Conservation (phyloP, 1,140 invertebrate species). For the Holcopasites calliopsidis region DNA sequence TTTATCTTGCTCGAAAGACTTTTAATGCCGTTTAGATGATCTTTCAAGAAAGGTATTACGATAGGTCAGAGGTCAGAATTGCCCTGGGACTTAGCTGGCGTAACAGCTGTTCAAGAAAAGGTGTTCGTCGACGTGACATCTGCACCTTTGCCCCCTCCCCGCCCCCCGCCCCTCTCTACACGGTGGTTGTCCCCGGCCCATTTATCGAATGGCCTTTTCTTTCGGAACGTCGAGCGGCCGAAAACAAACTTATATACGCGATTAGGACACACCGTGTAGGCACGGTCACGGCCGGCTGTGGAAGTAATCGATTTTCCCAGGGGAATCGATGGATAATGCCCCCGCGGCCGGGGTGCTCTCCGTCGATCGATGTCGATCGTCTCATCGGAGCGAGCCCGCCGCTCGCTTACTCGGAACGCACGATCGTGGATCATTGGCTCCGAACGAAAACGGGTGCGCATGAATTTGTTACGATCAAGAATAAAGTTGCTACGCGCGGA, state of each 20-base stretch:
- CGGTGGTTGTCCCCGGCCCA: background rate
- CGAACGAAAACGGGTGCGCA: too few relatives aligned
- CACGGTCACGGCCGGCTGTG: too few relatives aligned
- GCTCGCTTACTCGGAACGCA: background rate
- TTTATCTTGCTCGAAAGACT: too few relatives aligned
- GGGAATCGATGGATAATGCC: slow-evolving; percentile 12
- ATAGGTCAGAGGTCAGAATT: slow-evolving; percentile 35
- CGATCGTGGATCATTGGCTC: background rate
- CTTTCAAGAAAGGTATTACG: background rate
- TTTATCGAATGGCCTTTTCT: slow-evolving; percentile 53
- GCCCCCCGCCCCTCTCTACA: too few relatives aligned
- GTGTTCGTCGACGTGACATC: slow-evolving; percentile 62
- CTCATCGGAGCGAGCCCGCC: background rate
- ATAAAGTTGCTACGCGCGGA: too few relatives aligned
- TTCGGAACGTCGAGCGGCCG: background rate
- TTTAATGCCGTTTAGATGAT: background rate
- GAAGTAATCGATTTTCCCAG: slow-evolving; percentile 24
- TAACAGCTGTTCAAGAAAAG: slow-evolving; percentile 63
- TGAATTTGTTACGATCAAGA: too few relatives aligned
- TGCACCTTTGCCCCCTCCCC: slow-evolving; percentile 43
- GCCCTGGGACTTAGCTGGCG: slow-evolving; percentile 19
- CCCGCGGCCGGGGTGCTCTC: background rate
- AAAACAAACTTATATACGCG: slow-evolving; percentile 22
- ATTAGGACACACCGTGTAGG: background rate
- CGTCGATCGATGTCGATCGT: background rate